Base-by-base conservation (phyloP, 2,888 invertebrate genomes). In the Phrixothrix hirtus region DNA sequence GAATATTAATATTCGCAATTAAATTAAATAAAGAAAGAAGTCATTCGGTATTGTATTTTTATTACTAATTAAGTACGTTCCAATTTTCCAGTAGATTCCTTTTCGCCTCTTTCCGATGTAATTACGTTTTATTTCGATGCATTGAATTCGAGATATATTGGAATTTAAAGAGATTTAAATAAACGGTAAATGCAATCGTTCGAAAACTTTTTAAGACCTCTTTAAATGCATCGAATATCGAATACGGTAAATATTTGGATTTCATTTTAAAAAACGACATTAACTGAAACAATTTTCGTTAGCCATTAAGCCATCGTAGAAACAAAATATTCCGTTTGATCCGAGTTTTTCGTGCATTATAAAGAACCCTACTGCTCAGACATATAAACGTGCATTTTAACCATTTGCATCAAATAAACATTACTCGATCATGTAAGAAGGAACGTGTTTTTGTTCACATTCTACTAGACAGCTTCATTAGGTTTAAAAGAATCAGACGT, bases 221-320 rank as follows among this genome's bases (percentile, higher is more conserved):
- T 61, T 63, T 63, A 63, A 63, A 63, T 63, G 61, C 62, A 63
- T 61, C 53, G 58, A 57, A 56, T 46, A 21, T 34, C 42, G 27
- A 47, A 37, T 37, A 41, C 53, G 50, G 44, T 54, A 60, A 60
- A 60, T 60, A 58, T 60, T 60, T 60, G 58, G 51, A 51, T 58
- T 56, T 54, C 54, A 60, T 58, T 56, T 60, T 41, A 36, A 56
- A n/a, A 60, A 60, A 60, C 58, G 55, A 56, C 56, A 54, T 58
- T 56, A 54, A 51, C 32, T 37, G 42, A 47, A 41, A 35, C 15
- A 41, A 46, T 41, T 52, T 47, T 46, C 14, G 36, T n/a, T n/a
- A 7, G 12, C 2, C 36, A 21, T n/a, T 9, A 11, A 15, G 25
- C 10, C 11, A 36, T 9, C 11, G 17, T 7, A 42, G 9, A 17